These are phyloP conservation scores for Ophioderma brevispina DNA, from an alignment of 35 echinoderm and acorn worm genomes.

Conservation along the genomic window DNA sequence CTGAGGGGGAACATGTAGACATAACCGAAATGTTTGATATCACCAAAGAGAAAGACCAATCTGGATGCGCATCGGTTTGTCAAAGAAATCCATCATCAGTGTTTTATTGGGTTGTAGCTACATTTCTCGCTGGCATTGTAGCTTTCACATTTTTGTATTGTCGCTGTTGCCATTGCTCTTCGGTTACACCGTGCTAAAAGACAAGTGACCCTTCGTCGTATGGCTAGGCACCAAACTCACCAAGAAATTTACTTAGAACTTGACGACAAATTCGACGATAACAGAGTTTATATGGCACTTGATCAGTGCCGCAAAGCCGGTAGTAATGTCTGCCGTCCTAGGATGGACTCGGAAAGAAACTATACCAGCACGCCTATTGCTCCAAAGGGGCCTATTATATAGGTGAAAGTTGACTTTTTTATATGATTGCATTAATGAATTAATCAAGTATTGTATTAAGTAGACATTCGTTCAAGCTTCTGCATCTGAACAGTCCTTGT, in stretches of 20 bases:
- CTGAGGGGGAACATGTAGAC: neutral
- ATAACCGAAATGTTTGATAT: neutral
- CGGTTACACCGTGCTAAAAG: neutral
- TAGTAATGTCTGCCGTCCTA: neutral
- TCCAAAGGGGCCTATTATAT: neutral
- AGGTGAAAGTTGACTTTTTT: no score
- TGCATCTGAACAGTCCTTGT: no score
- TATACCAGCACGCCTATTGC: constrained; percentile 2
- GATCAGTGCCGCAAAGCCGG: neutral
- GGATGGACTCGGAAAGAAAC: neutral
- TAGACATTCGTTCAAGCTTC: no score
- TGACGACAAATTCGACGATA: neutral
- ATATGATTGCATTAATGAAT: no score
- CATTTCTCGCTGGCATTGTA: neutral
- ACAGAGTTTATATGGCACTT: neutral
- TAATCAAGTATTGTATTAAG: no score
- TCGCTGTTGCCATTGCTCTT: neutral
- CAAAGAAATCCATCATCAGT: neutral
- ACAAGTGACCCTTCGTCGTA: neutral
- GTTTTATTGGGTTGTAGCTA: neutral
- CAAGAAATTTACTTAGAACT: neutral
- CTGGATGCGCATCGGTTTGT: neutral
- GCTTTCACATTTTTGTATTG: neutral
- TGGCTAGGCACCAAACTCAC: neutral
- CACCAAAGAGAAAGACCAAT: neutral